Percentiles rank a stretch among this genome's conserved stretches.
Evolutionary conservation across 1,140 invertebrate genomes (phyloP).

Genomic region (Triops longicaudatus): DNA sequence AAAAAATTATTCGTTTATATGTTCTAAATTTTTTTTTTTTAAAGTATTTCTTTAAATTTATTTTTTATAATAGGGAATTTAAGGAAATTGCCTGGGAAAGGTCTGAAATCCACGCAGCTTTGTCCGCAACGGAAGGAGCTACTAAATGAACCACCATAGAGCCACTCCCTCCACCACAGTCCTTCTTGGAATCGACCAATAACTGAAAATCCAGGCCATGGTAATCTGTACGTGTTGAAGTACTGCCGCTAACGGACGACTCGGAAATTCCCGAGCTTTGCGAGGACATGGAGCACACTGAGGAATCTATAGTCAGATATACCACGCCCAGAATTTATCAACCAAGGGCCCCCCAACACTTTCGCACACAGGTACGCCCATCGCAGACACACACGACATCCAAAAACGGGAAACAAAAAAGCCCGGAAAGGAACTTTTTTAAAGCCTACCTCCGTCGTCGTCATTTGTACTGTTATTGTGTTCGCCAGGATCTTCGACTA

Average conservation of each 20-base stretch:
- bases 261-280: slow-evolving; percentile 51
- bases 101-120: slow-evolving; percentile 89
- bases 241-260: not conserved
- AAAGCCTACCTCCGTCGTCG: slow-evolving; percentile 40
- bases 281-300: slow-evolving; percentile 49
- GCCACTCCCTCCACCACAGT: slow-evolving; percentile 36
- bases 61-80: not conserved
- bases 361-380: not conserved
- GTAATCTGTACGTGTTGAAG: slow-evolving; percentile 41
- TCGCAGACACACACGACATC: not conserved
- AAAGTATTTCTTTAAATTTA: slow-evolving; percentile 12
- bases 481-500: slow-evolving; percentile 62
- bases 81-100: slow-evolving; percentile 58
- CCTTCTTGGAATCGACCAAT: slow-evolving; percentile 55
- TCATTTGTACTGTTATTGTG: slow-evolving; percentile 41
- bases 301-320: slow-evolving; percentile 41
- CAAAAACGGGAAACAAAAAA: slow-evolving; percentile 13
- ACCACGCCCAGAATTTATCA: slow-evolving; percentile 7
- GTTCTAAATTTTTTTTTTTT: no score
- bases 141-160: slow-evolving; percentile 63
- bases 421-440: not conserved
- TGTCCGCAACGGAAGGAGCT: slow-evolving; percentile 75
- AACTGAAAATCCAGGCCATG: slow-evolving; percentile 84
- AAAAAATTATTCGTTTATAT: no score
- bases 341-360: slow-evolving; percentile 12